phyloP scores from a whole-genome alignment of 2,113 vertebrate genomes.

The Isurus oxyrinchus region DNA sequence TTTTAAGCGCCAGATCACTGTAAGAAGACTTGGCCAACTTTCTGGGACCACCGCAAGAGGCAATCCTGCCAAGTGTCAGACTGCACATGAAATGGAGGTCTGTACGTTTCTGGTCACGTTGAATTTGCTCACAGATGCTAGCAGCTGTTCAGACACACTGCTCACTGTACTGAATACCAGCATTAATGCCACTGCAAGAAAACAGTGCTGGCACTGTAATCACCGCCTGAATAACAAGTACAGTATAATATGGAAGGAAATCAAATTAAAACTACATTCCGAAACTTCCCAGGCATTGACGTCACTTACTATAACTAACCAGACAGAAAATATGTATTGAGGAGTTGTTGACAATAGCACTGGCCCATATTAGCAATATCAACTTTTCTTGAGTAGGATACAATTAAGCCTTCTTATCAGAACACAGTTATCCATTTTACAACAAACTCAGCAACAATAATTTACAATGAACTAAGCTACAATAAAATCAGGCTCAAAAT shows the following conservation, averaged over 20 bases:
- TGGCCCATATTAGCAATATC: background rate
- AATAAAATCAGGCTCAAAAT: background rate
- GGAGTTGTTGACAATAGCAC: background rate
- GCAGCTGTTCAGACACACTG: conserved; percentile 18
- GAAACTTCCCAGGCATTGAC: background rate
- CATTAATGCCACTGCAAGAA: background rate
- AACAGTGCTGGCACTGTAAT: background rate
- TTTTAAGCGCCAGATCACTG: background rate
- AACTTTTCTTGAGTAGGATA: background rate
- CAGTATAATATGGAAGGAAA: background rate
- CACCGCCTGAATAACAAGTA: background rate
- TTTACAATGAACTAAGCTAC: background rate
- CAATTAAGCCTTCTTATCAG: background rate
- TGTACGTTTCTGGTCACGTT: background rate
- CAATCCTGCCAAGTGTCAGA: background rate
- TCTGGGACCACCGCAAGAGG: background rate
- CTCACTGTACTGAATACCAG: background rate
- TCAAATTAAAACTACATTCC: background rate
- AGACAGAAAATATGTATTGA: background rate
- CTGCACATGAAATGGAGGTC: background rate
- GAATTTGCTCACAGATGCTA: background rate
- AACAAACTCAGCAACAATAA: background rate
- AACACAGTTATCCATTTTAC: background rate
- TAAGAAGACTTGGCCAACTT: background rate
- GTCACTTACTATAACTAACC: background rate